A percentile compares a stretch with the other conserved stretches of the same genome.
phyloP scores from a whole-genome alignment of 2,113 vertebrate species.

The Porphyrio hochstetteri region DNA sequence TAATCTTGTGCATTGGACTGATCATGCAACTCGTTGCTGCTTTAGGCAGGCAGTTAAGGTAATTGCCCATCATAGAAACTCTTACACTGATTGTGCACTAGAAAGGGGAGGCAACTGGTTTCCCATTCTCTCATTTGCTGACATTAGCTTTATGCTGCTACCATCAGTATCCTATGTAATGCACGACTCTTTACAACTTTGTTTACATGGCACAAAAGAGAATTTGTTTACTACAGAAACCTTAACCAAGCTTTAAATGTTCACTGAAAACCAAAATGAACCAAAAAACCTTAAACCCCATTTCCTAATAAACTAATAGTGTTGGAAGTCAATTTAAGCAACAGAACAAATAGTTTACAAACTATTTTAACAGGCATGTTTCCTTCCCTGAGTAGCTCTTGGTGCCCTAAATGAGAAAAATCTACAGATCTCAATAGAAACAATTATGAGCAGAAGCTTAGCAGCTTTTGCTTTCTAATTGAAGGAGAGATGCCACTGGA shows the following conservation, averaged over 20 bases:
- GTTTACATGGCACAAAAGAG: conserved; percentile 55
- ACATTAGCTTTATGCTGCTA: conserved; percentile 40
- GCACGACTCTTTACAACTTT: conserved; percentile 24
- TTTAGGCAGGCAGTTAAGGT: conserved; percentile 64
- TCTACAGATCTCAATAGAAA: background rate
- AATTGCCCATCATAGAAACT: conserved; percentile 56
- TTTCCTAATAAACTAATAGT: background rate
- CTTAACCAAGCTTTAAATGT: conserved; percentile 32
- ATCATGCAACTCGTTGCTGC: conserved; percentile 48
- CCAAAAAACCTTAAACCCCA: background rate
- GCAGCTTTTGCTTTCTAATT: conserved; percentile 9
- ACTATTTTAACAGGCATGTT: background rate
- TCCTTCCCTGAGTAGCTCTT: background rate
- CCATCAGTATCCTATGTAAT: background rate
- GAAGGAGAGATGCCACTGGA: background rate
- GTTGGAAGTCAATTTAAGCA: conserved; percentile 13
- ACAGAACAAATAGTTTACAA: background rate
- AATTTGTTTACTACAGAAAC: conserved; percentile 46
- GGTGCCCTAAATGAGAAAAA: conserved; percentile 4
- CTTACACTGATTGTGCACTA: conserved; percentile 42
- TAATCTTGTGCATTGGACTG: conserved; percentile 39
- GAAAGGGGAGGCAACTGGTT: conserved; percentile 30
- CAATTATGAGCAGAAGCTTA: background rate
- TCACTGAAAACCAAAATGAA: background rate
- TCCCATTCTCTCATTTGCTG: conserved; percentile 53